Evolutionary conservation across 2,113 vertebrate genomes (phyloP), one percentile per base, ranked within the genome.

Genomic region (Centropus unirufus): DNA sequence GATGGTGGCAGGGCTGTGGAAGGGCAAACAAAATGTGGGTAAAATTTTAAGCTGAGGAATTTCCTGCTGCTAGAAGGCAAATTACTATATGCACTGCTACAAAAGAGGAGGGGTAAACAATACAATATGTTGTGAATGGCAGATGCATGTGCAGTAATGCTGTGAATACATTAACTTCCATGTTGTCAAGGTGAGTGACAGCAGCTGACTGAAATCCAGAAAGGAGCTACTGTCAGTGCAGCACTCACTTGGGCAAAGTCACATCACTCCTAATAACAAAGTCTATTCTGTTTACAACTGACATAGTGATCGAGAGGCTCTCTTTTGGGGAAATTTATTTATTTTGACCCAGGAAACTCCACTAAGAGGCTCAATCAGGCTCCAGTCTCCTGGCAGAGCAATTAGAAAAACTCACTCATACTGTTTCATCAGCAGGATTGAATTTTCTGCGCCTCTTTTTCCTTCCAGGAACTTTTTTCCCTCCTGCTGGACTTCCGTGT

Each of bases 171-270:
- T 98, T 98, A 97, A 96, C 97, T 97, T 49, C 73, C 42, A 10
- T 77, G 87, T 97, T 98, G 98, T 98, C 97, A 97, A 95, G 94
- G 97, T 96, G 87, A 98, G 97, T 98, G 98, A 98, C 98, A 98
- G 97, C 84, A 7, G 95, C 97, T 97, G 97, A 97, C 95, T 98
- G 97, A 98, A 94, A 97, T 92, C 95, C 97, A 96, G 97, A 97
- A 93, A 97, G 96, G 92, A 97, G 96, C 96, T 70, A 79, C 97
- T 97, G 98, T 97, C 97, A 97, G 96, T 26, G 15, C 77, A 5
- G 93, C 24, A 32, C 96, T 96, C 59, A 62, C 95, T 92, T 6
- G 17, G 97, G 96, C 93, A 93, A 87, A 98, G 97, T 92, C 97
- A 96, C 97, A 96, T 93, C 63, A 29, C 96, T 96, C 94, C 97